A percentile compares a stretch with the other conserved stretches of the same genome.
These are phyloP conservation scores for Colletes collaris DNA, from an alignment of 2,888 invertebrate species.

Conservation along the genomic window DNA sequence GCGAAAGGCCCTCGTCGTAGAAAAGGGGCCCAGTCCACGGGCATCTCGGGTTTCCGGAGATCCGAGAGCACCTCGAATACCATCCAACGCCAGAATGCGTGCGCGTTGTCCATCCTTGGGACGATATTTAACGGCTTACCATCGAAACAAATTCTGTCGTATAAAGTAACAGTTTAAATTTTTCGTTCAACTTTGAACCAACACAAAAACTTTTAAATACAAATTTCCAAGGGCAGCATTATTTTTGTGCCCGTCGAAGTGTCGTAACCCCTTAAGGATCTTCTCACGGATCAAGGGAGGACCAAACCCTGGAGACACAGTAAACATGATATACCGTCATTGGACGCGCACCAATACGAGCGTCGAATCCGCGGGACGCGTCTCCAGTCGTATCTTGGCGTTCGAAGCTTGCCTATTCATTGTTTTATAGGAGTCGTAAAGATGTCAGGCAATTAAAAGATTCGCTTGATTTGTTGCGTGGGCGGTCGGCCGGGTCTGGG, in stretches of 20 bases:
- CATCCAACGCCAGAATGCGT: slow-evolving; percentile 5
- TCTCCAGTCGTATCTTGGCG: slow-evolving; percentile 24
- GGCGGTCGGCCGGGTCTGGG: slow-evolving; percentile 56
- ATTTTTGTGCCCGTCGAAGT: too few species aligned
- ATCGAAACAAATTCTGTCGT: too few species aligned
- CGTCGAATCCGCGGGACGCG: slow-evolving; percentile 42
- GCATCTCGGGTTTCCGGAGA: slow-evolving; percentile 46
- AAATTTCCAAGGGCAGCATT: too few species aligned
- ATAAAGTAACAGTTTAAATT: too few species aligned
- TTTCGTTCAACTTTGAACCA: too few species aligned
- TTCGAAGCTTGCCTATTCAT: slow-evolving; percentile 75
- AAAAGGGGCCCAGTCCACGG: slow-evolving; percentile 21
- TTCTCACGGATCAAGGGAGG: slow-evolving; percentile 49
- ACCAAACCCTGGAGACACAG: slow-evolving; percentile 60
- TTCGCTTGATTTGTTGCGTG: slow-evolving; percentile 74
- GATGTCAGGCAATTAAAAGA: slow-evolving; percentile 78
- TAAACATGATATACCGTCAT: slow-evolving; percentile 73
- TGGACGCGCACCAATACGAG: slow-evolving; percentile 45
- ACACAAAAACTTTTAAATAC: too few species aligned
- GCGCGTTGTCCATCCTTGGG: slow-evolving; percentile 25
- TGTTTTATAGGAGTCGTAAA: slow-evolving; percentile 80
- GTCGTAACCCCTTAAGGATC: slow-evolving; percentile 15
- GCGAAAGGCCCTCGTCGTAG: slow-evolving; percentile 21
- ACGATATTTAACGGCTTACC: slow-evolving; percentile 13
- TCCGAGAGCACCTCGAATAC: slow-evolving; percentile 29